phyloP scores from a whole-genome alignment of 2,797 vertebrate species.

The Craterocephalus amniculus region DNA sequence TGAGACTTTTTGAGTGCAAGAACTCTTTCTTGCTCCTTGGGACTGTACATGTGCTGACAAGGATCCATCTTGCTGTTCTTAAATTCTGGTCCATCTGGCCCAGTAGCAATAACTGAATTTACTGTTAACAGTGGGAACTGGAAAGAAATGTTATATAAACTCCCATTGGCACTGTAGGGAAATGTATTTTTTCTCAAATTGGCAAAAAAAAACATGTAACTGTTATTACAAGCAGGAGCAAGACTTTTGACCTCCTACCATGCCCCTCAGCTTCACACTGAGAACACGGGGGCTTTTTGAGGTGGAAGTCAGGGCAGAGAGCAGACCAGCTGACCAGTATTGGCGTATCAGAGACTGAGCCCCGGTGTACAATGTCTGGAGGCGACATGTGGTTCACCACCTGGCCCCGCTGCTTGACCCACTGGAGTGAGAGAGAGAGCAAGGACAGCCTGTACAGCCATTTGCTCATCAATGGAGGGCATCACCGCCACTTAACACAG shows the following conservation, averaged over 20 bases:
- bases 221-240: slow-evolving; percentile 69
- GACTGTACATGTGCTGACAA: neutral
- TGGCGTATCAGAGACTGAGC: slow-evolving; percentile 65
- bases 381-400: slow-evolving; percentile 84
- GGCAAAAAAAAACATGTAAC: slow-evolving; percentile 51
- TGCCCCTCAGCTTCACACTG: slow-evolving; percentile 69
- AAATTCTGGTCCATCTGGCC: neutral
- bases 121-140: slow-evolving; percentile 6
- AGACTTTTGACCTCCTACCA: slow-evolving; percentile 81
- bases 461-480: slow-evolving; percentile 86
- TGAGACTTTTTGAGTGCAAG: neutral
- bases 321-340: slow-evolving; percentile 74
- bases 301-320: slow-evolving; percentile 73
- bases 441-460: slow-evolving; percentile 78
- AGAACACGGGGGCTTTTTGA: slow-evolving; percentile 60
- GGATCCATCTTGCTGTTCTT: slow-evolving; percentile 16
- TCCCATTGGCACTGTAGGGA: slow-evolving; percentile 9
- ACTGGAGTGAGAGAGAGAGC: slow-evolving; percentile 72
- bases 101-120: slow-evolving; percentile 5
- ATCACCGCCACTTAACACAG: slow-evolving; percentile 88
- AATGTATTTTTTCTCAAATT: slow-evolving; percentile 29
- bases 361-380: slow-evolving; percentile 72
- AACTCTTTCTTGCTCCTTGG: slow-evolving; percentile 4
- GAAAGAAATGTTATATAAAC: neutral
- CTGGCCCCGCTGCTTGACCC: slow-evolving; percentile 83